Percentiles rank a stretch among this genome's conserved stretches.
Conservation (phyloP, 1,140 invertebrate genomes). For the Aphidius ervi region DNA sequence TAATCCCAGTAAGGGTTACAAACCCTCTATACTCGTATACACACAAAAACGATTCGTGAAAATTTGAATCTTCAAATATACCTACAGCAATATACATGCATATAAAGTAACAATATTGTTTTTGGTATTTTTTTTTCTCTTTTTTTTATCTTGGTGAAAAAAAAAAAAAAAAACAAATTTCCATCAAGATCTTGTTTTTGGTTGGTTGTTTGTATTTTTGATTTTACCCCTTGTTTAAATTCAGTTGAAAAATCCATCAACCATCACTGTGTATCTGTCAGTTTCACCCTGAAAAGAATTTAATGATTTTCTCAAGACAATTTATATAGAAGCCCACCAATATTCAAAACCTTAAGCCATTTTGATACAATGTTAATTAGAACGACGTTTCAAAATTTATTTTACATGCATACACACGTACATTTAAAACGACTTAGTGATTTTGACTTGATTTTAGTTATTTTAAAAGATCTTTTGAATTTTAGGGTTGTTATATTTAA, state of each 20-base stretch:
- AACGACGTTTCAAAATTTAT: constrained; percentile 30
- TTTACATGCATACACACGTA: constrained; percentile 5
- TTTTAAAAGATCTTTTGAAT: constrained; percentile 39
- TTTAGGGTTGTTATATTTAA: constrained; percentile 20
- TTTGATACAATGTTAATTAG: constrained; percentile 47
- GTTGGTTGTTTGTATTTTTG: not conserved
- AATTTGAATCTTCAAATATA: constrained; percentile 40
- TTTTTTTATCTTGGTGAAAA: no score
- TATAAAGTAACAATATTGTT: no score
- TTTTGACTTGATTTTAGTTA: constrained; percentile 43
- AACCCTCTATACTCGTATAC: constrained; percentile 5
- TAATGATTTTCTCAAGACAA: constrained; percentile 40
- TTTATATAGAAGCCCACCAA: constrained; percentile 20
- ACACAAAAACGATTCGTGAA: constrained; percentile 41
- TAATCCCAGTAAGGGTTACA: constrained; percentile 17
- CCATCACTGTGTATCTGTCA: not conserved
- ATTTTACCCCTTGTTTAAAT: not conserved
- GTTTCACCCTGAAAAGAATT: not conserved
- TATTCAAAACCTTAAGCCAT: constrained; percentile 34
- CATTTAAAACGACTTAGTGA: constrained; percentile 34
- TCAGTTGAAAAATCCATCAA: constrained; percentile 7
- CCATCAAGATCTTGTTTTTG: constrained; percentile 2
- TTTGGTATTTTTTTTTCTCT: no score
- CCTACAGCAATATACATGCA: no score
- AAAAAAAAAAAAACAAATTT: not conserved